A percentile compares a stretch with the other conserved stretches of the same genome.
Conservation (phyloP, 2,888 invertebrate species). For the Eupithecia dodoneata region DNA sequence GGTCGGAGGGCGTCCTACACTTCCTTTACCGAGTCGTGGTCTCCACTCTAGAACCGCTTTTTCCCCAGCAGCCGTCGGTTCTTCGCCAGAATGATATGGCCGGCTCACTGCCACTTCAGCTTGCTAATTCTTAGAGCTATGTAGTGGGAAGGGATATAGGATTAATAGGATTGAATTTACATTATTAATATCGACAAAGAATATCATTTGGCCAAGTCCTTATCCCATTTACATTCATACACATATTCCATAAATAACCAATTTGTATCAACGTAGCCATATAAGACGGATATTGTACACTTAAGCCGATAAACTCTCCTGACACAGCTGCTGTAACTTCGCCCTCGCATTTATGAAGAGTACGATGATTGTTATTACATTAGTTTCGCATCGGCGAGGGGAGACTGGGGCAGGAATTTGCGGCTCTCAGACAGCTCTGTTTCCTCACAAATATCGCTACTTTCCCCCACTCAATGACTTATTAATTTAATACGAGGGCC, state of each 20-base stretch:
- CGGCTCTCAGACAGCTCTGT: conserved; percentile 30
- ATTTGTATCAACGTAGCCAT: conserved; percentile 10
- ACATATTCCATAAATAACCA: conserved; percentile 3
- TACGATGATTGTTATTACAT: conserved; percentile 64
- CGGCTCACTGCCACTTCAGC: no score
- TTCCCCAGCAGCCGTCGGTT: no score
- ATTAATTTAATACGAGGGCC: conserved; percentile 64
- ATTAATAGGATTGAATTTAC: neutral
- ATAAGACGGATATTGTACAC: conserved; percentile 9
- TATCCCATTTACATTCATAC: neutral
- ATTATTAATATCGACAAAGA: neutral
- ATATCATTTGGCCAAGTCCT: neutral
- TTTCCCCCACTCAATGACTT: conserved; percentile 58
- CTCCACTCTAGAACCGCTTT: no score
- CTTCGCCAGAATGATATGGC: no score
- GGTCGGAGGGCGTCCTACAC: no score
- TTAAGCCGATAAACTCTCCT: conserved; percentile 14
- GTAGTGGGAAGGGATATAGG: no score
- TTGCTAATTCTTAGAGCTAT: no score
- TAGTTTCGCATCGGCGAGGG: conserved; percentile 37
- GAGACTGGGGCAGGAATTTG: conserved; percentile 34
- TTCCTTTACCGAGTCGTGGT: no score
- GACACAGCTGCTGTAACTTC: conserved; percentile 31
- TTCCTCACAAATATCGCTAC: conserved; percentile 58
- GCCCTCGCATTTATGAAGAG: conserved; percentile 43